Evolutionary conservation across 2,113 vertebrate genomes (phyloP).

Genomic region (Talpa occidentalis): DNA sequence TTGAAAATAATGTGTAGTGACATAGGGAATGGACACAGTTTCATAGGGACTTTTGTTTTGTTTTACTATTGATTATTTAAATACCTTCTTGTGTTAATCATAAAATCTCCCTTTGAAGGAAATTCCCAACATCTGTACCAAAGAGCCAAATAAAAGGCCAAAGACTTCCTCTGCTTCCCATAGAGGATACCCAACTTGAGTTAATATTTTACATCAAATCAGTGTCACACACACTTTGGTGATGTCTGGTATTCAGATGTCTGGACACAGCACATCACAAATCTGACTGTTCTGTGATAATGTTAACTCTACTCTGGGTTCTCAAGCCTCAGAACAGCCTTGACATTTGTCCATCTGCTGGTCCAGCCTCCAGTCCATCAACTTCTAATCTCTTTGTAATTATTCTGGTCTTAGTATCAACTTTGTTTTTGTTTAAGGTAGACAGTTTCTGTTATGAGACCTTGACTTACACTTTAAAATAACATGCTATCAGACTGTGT

Average conservation of each 20-base stretch:
- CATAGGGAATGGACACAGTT: no score
- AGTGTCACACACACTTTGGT: background rate
- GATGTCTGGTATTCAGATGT: background rate
- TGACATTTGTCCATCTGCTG: background rate
- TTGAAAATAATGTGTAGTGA: background rate
- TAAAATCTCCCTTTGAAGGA: background rate
- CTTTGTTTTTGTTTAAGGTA: background rate
- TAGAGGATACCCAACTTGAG: background rate
- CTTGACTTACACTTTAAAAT: background rate
- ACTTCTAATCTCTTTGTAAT: background rate
- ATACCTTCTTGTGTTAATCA: background rate
- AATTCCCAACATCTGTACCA: background rate
- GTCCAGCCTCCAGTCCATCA: background rate
- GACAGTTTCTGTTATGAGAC: background rate
- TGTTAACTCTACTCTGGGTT: accelerated
- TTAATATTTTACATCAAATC: background rate
- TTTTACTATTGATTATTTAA: background rate
- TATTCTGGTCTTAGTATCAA: background rate
- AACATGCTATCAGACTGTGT: background rate
- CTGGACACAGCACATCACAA: background rate
- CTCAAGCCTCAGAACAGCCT: background rate
- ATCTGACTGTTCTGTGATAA: background rate
- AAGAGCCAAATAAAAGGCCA: background rate
- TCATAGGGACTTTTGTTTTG: background rate
- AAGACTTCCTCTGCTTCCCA: background rate